phyloP scores from a whole-genome alignment of 2,797 vertebrate genomes.

The Caiman crocodilus region DNA sequence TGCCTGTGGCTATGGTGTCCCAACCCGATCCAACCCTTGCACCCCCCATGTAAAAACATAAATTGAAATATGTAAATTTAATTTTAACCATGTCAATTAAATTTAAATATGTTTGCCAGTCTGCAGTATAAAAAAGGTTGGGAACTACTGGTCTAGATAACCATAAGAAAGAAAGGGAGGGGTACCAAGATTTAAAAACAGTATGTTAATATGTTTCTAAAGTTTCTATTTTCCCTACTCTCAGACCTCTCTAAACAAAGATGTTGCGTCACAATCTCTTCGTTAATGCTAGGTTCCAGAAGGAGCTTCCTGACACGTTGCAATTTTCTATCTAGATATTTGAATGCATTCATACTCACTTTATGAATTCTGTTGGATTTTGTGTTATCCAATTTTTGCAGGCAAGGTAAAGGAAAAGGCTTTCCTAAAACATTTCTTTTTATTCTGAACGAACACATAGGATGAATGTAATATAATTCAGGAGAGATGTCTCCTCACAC shows the following conservation, averaged over 20 bases:
- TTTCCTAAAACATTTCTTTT: neutral
- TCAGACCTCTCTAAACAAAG: neutral
- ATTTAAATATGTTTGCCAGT: too few relatives aligned
- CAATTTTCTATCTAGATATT: neutral
- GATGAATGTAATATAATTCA: neutral
- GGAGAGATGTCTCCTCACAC: neutral
- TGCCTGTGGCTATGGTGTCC: too few relatives aligned
- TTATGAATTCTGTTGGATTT: neutral
- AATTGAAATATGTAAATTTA: too few relatives aligned
- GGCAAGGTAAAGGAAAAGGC: neutral
- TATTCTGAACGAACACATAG: neutral
- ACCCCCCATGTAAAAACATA: too few relatives aligned
- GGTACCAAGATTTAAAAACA: neutral
- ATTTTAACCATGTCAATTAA: too few relatives aligned
- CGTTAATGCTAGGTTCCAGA: neutral
- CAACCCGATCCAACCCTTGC: too few relatives aligned
- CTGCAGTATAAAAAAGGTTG: too few relatives aligned
- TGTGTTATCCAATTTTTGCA: neutral
- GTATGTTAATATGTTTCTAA: neutral
- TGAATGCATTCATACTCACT: neutral
- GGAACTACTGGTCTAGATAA: too few relatives aligned
- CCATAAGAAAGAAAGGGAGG: neutral
- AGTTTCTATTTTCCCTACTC: neutral
- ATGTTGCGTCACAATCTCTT: neutral
- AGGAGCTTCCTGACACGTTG: neutral